Conservation (phyloP, 1,140 invertebrate genomes). For the Aphidius gifuensis region DNA sequence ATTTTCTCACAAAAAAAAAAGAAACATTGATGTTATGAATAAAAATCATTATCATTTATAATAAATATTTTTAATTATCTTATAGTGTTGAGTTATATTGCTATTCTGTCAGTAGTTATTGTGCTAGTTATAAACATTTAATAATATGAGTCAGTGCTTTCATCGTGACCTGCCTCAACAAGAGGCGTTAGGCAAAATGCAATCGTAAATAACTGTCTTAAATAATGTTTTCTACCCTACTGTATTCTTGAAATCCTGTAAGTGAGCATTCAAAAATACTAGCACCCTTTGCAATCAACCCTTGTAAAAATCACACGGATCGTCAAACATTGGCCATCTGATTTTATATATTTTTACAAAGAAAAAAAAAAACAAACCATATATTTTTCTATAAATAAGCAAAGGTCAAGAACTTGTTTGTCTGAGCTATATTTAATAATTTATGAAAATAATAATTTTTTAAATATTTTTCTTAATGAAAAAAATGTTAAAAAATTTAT, state of each 20-base stretch:
- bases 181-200: slow-evolving; percentile 45
- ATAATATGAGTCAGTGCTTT: no score
- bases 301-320: slow-evolving; percentile 14
- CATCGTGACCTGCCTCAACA: slow-evolving; percentile 47
- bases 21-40: no score
- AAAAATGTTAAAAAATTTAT: background rate
- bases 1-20: no score
- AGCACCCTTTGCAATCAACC: slow-evolving; percentile 19
- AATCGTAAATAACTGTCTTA: slow-evolving; percentile 52
- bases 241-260: slow-evolving; percentile 26
- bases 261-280: slow-evolving; percentile 24
- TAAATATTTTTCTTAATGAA: background rate
- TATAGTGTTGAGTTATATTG: no score
- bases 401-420: no score
- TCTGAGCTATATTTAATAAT: no score
- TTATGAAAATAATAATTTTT: background rate
- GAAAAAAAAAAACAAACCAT: no score
- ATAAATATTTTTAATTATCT: no score
- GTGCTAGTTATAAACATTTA: no score
- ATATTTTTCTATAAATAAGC: no score
- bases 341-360: background rate
- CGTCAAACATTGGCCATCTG: slow-evolving; percentile 1
- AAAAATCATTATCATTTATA: no score
- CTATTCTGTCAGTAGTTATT: background rate
- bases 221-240: slow-evolving; percentile 35